phyloP scores from a whole-genome alignment of 2,888 invertebrate genomes.

The Cyrtodaria siliqua region DNA sequence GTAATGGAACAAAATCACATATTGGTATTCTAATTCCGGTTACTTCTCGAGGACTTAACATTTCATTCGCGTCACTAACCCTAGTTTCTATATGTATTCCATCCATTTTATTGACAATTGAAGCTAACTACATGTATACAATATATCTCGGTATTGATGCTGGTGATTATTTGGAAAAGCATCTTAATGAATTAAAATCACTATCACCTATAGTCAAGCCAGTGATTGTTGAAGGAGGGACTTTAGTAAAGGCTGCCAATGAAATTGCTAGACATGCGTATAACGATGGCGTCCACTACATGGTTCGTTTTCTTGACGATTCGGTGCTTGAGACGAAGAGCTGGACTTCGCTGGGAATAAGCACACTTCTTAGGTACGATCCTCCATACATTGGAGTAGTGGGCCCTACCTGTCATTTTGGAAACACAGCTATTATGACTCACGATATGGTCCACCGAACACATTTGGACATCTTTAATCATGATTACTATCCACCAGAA shows the following conservation, averaged over 20 bases:
- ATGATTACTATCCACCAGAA: conserved; percentile 10
- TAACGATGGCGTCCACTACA: conserved; percentile 17
- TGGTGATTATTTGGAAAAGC: background rate
- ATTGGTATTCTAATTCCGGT: too few species aligned
- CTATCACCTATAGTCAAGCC: background rate
- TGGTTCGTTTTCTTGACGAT: conserved; percentile 15
- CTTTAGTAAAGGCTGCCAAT: conserved; percentile 8
- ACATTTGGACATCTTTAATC: conserved; percentile 9
- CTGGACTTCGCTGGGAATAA: conserved; percentile 14
- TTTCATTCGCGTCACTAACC: background rate
- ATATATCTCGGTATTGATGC: conserved; percentile 11
- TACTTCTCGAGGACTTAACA: too few species aligned
- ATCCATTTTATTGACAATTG: background rate
- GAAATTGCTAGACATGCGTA: conserved; percentile 9
- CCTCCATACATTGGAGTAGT: conserved; percentile 12
- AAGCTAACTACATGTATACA: background rate
- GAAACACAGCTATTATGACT: conserved; percentile 10
- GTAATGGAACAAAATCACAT: too few species aligned
- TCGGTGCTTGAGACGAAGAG: background rate
- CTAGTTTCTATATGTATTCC: background rate
- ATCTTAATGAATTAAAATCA: background rate
- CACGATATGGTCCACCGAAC: conserved; percentile 9
- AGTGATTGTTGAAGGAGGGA: conserved; percentile 7
- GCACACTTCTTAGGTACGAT: background rate
- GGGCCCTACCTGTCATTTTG: conserved; percentile 8